Percentiles rank a stretch among this genome's conserved stretches.
These are phyloP conservation scores for Gymnothorax reevesii DNA, from an alignment of 2,797 vertebrate genomes.

Conservation along the genomic window DNA sequence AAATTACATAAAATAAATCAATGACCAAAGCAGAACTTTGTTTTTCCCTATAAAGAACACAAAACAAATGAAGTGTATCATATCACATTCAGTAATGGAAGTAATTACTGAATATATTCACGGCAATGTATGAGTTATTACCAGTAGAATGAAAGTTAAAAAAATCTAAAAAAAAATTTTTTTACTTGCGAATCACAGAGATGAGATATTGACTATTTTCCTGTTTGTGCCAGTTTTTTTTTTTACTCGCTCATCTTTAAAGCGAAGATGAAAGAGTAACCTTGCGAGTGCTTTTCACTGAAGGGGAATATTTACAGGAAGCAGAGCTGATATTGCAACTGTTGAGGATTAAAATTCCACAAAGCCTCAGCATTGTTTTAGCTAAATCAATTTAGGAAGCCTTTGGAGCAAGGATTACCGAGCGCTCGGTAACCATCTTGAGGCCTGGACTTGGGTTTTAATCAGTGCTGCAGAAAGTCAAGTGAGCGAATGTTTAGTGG, in stretches of 20 bases:
- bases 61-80: not conserved
- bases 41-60: not conserved
- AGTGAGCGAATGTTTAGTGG: not conserved
- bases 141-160: not conserved
- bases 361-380: conserved; percentile 43
- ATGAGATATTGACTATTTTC: not conserved
- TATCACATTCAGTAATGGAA: not conserved
- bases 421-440: conserved; percentile 33
- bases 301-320: conserved; percentile 19
- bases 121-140: not conserved
- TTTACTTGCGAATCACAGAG: not conserved
- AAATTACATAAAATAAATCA: not conserved
- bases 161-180: not conserved
- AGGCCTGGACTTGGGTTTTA: conserved; percentile 25
- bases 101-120: not conserved
- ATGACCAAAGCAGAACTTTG: not conserved
- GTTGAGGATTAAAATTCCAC: conserved; percentile 32
- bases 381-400: conserved; percentile 55
- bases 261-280: not conserved
- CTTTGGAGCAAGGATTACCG: conserved; percentile 36
- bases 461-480: conserved; percentile 22
- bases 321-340: conserved; percentile 6
- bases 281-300: conserved; percentile 21
- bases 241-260: not conserved
- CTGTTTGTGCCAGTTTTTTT: not conserved